Evolutionary conservation across 2,797 vertebrate species (phyloP), one percentile per base, ranked within the genome.

Genomic region (Microctenopoma lineatum): DNA sequence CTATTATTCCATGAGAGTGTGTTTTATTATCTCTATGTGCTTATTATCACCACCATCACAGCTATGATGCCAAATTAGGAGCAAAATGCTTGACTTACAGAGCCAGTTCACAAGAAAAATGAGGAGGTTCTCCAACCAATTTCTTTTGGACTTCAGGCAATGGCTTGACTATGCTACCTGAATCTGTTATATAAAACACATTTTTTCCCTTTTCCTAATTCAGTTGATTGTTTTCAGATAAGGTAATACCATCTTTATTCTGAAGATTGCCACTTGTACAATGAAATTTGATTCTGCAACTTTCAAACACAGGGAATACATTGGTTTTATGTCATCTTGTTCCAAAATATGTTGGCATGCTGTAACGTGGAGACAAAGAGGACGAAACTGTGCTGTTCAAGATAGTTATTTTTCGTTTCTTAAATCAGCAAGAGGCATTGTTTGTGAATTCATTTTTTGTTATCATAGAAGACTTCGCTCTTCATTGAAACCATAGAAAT

Each of bases 21-120:
- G 62, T 81, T 91, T 91, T 87, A 92, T 91, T 84, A 88, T 90
- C 80, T 81, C 84, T 79, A 58, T 80, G 77, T 60, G 51, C 77
- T 82, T 81, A 84, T 88, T 83, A 89, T 87, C 79, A 75, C 79
- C 73, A 42, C 82, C 70, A 80, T 86, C 77, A 80, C 75, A 67
- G 78, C 85, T 72, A 67, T 54, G 64, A 70, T 75, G 68, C 61
- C 56, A 75, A 73, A 86, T 77, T 79, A 73, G 67, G 58, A 74
- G 66, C 73, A 77, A 84, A 85, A 85, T 26, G 51, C 74, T 85
- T 54, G 67, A 81, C 59, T 79, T 71, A 69, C 47, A 58, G 66
- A 61, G 56, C 59, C 59, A 66, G 73, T 70, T 82, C 56, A 67
- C 50, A 29, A n/a, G 34, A 66, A 41, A 70, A 60, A 58, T 16